Evolutionary conservation across 2,113 vertebrate genomes (phyloP).

Genomic region (Delphinus delphis): DNA sequence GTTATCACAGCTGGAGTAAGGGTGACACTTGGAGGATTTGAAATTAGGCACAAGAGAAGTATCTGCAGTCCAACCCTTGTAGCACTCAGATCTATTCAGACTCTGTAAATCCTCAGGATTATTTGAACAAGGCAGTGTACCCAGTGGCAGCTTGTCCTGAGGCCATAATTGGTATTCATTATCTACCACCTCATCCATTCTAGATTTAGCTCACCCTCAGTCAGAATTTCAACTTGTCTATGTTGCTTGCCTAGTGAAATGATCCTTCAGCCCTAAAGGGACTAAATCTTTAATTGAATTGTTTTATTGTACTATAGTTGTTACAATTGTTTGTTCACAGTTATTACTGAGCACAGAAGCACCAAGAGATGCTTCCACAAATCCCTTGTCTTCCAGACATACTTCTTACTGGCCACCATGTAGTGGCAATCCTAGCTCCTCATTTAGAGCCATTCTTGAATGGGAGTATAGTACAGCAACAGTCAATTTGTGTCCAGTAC

Average conservation of each 20-base stretch:
- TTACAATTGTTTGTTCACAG: background rate
- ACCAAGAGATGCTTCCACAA: background rate
- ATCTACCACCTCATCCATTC: background rate
- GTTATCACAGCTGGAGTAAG: background rate
- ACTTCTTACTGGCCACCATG: background rate
- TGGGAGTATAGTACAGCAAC: background rate
- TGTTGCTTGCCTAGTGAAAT: background rate
- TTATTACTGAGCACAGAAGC: background rate
- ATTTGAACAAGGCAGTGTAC: background rate
- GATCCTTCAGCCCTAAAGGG: background rate
- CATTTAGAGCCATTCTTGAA: background rate
- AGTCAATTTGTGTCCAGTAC: background rate
- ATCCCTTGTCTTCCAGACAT: background rate
- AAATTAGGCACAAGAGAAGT: background rate
- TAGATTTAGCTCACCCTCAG: background rate
- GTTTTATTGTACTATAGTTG: background rate
- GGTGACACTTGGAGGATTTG: background rate
- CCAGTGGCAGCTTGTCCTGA: background rate
- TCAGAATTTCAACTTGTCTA: background rate
- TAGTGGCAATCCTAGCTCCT: background rate
- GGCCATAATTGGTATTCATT: background rate
- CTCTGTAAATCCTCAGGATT: background rate
- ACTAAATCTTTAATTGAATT: slow-evolving; percentile 3
- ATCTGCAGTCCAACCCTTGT: background rate
- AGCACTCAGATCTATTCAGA: background rate